Evolutionary conservation across 2,888 invertebrate species (phyloP).

Genomic region (Labia minor): DNA sequence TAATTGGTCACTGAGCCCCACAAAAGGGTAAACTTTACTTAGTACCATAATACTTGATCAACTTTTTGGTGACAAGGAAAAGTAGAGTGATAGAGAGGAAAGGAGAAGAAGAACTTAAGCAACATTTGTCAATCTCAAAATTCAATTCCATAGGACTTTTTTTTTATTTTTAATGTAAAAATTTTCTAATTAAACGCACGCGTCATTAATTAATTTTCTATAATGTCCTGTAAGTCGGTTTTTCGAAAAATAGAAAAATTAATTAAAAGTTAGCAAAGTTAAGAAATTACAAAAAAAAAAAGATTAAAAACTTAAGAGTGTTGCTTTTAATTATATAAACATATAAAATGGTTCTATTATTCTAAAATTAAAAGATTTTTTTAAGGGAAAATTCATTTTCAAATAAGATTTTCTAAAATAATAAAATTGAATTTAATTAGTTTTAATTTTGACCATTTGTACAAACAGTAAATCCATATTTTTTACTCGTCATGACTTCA

Average conservation of each 20-base stretch:
- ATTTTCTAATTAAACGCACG: not conserved
- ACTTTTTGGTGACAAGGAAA: not conserved
- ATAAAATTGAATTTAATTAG: too few relatives aligned
- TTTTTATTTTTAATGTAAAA: not conserved
- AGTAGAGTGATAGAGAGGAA: not conserved
- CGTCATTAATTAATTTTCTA: not conserved
- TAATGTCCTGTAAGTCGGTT: not conserved
- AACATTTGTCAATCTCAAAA: conserved; percentile 13
- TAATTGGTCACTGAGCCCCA: not conserved
- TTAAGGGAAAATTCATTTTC: too few relatives aligned
- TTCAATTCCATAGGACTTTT: not conserved
- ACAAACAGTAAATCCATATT: too few relatives aligned
- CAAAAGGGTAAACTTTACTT: not conserved
- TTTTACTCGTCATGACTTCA: too few relatives aligned
- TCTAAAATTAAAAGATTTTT: too few relatives aligned
- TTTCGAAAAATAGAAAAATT: not conserved
- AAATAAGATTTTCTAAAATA: too few relatives aligned
- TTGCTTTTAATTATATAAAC: too few relatives aligned
- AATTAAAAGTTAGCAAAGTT: not conserved
- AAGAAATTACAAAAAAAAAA: too few relatives aligned
- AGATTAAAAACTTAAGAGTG: too few relatives aligned
- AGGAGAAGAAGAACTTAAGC: not conserved
- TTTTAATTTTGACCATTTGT: too few relatives aligned
- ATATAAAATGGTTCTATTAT: too few relatives aligned
- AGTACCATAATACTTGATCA: not conserved